A percentile compares a stretch with the other conserved stretches of the same genome.
Conservation (phyloP, 2,888 invertebrate genomes). For the Drosophila colorata region DNA sequence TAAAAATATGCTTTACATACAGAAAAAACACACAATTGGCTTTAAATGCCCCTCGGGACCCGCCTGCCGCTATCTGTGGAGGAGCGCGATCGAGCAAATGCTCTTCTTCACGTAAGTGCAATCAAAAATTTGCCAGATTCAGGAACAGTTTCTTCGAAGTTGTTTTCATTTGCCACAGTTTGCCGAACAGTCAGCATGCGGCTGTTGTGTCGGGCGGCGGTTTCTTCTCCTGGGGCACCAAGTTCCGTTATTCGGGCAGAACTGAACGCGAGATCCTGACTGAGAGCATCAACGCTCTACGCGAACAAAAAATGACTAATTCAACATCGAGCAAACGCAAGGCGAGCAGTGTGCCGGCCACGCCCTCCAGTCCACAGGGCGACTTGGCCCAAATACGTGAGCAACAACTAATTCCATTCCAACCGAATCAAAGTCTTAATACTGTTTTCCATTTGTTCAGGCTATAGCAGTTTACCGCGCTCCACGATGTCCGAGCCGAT, state of each 20-base stretch:
- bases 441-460: conserved; percentile 83
- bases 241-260: conserved; percentile 96
- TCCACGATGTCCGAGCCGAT: conserved; percentile 92
- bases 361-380: conserved; percentile 91
- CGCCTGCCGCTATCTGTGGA: conserved; percentile 98
- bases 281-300: conserved; percentile 89
- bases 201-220: conserved; percentile 96
- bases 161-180: conserved; percentile 86
- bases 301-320: conserved; percentile 88
- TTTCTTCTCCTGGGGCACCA: conserved; percentile 96
- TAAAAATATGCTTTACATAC: conserved; percentile 82
- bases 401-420: conserved; percentile 25
- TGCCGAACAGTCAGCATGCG: conserved; percentile 94
- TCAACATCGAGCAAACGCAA: conserved; percentile 88
- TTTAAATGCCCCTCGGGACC: conserved; percentile 97
- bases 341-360: conserved; percentile 94
- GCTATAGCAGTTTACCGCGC: conserved; percentile 93
- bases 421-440: too few species aligned
- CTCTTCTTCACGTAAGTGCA: conserved; percentile 97
- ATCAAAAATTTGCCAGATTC: neutral
- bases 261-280: conserved; percentile 96
- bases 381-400: conserved; percentile 87
- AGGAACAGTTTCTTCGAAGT: neutral
- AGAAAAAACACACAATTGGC: conserved; percentile 97
- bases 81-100: conserved; percentile 98